phyloP scores from a whole-genome alignment of 2,888 invertebrate genomes.

The Tethea ocularis region DNA sequence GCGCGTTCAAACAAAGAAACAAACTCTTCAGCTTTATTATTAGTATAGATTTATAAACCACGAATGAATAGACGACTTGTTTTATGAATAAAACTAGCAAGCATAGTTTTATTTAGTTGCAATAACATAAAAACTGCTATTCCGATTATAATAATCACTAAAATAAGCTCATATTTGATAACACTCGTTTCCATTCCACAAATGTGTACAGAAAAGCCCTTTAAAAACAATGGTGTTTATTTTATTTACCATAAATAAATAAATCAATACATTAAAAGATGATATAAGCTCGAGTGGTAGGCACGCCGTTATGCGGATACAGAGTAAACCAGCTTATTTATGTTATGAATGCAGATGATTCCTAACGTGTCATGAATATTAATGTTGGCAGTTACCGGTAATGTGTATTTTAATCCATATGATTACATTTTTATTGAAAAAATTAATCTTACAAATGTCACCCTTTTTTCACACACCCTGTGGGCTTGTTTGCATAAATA shows the following conservation, averaged over 20 bases:
- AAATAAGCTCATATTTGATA: too few relatives aligned
- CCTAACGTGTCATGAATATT: constrained; percentile 1
- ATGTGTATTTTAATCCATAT: not conserved
- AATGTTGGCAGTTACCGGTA: not conserved
- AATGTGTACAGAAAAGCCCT: not conserved
- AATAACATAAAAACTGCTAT: too few relatives aligned
- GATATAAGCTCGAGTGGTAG: not conserved
- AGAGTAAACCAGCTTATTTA: not conserved
- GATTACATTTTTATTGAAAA: not conserved
- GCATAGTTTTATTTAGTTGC: too few relatives aligned
- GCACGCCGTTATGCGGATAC: not conserved
- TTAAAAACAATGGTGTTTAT: not conserved
- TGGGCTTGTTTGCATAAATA: too few relatives aligned
- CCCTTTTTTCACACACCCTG: not conserved
- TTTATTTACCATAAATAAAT: not conserved
- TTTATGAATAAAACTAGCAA: too few relatives aligned
- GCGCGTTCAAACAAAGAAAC: too few relatives aligned
- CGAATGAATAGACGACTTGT: too few relatives aligned
- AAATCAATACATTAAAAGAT: not conserved
- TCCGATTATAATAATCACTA: too few relatives aligned
- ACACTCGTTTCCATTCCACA: not conserved
- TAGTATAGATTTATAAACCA: too few relatives aligned
- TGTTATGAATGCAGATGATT: constrained; percentile 1
- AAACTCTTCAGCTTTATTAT: too few relatives aligned
- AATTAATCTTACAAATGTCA: not conserved